Evolutionary conservation across 2,113 vertebrate species (phyloP), one percentile per base, ranked within the genome.

Genomic region (Dinomys branickii): DNA sequence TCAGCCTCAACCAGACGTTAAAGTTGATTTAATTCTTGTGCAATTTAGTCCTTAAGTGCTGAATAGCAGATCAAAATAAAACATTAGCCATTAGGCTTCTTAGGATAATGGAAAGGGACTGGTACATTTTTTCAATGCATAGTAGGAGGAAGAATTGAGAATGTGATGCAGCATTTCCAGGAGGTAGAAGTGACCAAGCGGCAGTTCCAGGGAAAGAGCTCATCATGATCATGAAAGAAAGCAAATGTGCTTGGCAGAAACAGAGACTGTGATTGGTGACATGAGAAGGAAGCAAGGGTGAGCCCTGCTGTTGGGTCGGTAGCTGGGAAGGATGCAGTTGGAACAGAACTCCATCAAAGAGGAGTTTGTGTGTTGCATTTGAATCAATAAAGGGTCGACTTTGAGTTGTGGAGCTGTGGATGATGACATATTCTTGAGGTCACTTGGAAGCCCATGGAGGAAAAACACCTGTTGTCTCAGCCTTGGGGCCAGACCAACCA

Each of bases 21-120:
- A 92, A 67, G 13, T 88, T n/a, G 20, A 4, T 88, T 86, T 77
- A 24, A 65, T 13, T 56, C 54, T 84, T 71, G 13, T 73, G 35
- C 67, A n/a, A 63, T 88, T 19, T 50, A 77, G 89, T 78, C 38
- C 24, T 33, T 63, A 28, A 65, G 26, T 86, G 44, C 73, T 77
- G 83, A 82, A 83, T 30, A 85, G 88, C 82, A 88, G 50, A 73
- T 78, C 14, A 84, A 86, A 81, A 88, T 84, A 58, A 92, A 78
- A 67, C 24, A 94, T 92, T 77, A 85, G 69, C 35, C 24, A 0
- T 73, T 90, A 75, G 8, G 35, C 12, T 56, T 92, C 95, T 90
- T 59, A 54, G 24, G 52, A 38, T 82, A 59, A 44, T 71, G 47
- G 63, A 90, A 75, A 75, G n/a, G 89, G 71, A 63, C 2, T 71